Evolutionary conservation across 1,140 invertebrate genomes (phyloP).

Genomic region (Drosophila tani): DNA sequence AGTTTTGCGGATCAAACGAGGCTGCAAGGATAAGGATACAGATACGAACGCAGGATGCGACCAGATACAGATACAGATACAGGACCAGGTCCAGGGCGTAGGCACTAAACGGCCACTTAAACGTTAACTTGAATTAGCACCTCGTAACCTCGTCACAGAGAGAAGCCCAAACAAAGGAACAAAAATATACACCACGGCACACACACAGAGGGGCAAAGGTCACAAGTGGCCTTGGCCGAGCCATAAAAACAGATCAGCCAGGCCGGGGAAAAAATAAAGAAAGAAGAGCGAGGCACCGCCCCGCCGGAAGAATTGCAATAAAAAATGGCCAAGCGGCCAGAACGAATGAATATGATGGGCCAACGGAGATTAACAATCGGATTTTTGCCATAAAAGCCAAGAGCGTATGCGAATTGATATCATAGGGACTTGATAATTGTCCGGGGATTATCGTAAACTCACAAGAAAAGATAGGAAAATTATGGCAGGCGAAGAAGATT

Average conservation of each 20-base stretch:
- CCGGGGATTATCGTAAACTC: slow-evolving; percentile 32
- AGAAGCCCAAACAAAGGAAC: slow-evolving; percentile 23
- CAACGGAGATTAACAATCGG: slow-evolving; percentile 40
- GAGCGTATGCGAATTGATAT: slow-evolving; percentile 46
- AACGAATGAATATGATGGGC: slow-evolving; percentile 57
- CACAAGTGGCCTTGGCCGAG: slow-evolving; percentile 25
- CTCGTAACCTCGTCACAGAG: slow-evolving; percentile 56
- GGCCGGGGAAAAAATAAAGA: slow-evolving; percentile 10
- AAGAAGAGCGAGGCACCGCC: neutral
- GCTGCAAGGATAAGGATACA: slow-evolving; percentile 14
- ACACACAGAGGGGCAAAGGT: slow-evolving; percentile 13
- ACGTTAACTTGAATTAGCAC: slow-evolving; percentile 82
- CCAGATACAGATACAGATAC: slow-evolving; percentile 22
- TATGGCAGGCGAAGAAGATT: neutral
- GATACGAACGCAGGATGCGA: slow-evolving; percentile 6
- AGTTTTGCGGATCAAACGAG: slow-evolving; percentile 29
- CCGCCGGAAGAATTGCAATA: slow-evolving; percentile 40
- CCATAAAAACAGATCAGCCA: slow-evolving; percentile 66
- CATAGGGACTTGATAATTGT: slow-evolving; percentile 69
- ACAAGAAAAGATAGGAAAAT: neutral
- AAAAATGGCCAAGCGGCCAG: slow-evolving; percentile 49
- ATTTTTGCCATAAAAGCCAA: slow-evolving; percentile 51
- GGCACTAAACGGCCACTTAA: slow-evolving; percentile 82
- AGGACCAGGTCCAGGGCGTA: slow-evolving; percentile 29
- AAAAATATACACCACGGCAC: slow-evolving; percentile 1